Conservation (phyloP, 2,888 invertebrate species). For the Leptopilina drosophilae region DNA sequence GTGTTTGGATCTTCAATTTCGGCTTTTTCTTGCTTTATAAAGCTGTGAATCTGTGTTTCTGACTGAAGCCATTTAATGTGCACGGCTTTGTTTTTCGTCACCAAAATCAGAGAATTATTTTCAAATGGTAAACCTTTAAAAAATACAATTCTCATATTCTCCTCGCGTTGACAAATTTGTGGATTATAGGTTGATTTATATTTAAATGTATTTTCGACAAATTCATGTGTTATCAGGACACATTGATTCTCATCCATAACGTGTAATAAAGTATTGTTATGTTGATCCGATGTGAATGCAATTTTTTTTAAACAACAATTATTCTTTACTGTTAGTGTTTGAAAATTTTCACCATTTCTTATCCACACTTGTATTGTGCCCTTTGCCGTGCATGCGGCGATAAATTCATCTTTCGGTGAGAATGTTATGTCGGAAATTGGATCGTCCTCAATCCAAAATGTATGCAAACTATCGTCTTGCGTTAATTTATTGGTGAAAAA, state of each 20-base stretch:
- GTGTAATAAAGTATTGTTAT: conserved; percentile 61
- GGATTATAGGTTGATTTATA: conserved; percentile 67
- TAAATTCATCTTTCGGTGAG: conserved; percentile 58
- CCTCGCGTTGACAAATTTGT: conserved; percentile 47
- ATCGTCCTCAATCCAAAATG: conserved; percentile 61
- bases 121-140: conserved; percentile 56
- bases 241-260: conserved; percentile 66
- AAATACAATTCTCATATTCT: conserved; percentile 63
- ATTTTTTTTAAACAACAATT: conserved; percentile 45
- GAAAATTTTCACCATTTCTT: conserved; percentile 25
- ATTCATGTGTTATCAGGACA: conserved; percentile 61
- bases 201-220: conserved; percentile 48
- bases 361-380: conserved; percentile 65
- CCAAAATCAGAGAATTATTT: conserved; percentile 67
- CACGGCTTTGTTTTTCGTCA: conserved; percentile 66
- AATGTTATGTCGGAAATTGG: conserved; percentile 67
- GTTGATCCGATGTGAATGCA: conserved; percentile 56
- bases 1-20: conserved; percentile 61
- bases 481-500: conserved; percentile 58
- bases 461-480: conserved; percentile 65
- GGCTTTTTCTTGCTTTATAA: conserved; percentile 59
- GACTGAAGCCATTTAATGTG: conserved; percentile 64
- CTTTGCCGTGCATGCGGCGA: conserved; percentile 68
- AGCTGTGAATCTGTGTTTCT: conserved; percentile 59
- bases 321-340: conserved; percentile 16